Percentiles rank a stretch among this genome's conserved stretches.
These are phyloP conservation scores for Tachypleus tridentatus DNA, from an alignment of 1,140 invertebrate species.

Conservation along the genomic window DNA sequence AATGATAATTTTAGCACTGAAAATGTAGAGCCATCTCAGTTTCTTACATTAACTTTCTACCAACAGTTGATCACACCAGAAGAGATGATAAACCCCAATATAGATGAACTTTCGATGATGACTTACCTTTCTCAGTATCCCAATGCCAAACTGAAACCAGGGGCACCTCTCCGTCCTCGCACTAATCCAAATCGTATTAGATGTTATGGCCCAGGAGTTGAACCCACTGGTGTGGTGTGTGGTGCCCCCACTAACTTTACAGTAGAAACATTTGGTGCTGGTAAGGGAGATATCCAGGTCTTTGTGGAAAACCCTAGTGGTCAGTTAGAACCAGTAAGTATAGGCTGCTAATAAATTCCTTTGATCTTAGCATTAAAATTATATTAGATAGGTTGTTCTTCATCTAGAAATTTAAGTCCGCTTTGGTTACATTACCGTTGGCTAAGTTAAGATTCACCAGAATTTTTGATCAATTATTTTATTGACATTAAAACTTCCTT, in stretches of 20 bases:
- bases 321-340: constrained; percentile 48
- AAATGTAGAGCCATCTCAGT: too few species aligned
- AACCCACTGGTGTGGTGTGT: constrained; percentile 60
- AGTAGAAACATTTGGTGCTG: constrained; percentile 77
- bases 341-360: neutral
- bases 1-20: too few species aligned
- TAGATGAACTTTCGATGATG: constrained; percentile 96
- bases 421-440: too few species aligned
- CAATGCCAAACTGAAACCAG: constrained; percentile 69
- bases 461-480: too few species aligned
- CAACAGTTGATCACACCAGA: constrained; percentile 74
- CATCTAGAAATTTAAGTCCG: neutral
- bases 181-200: constrained; percentile 72
- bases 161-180: constrained; percentile 62
- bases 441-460: too few species aligned
- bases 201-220: constrained; percentile 80
- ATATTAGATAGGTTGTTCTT: neutral
- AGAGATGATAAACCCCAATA: constrained; percentile 84
- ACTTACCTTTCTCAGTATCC: constrained; percentile 90
- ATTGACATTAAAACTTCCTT: too few species aligned
- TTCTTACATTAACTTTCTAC: constrained; percentile 9
- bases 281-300: constrained; percentile 64
- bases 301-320: constrained; percentile 62
- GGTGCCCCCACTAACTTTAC: constrained; percentile 72
- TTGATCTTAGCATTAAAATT: too few species aligned